phyloP scores from a whole-genome alignment of 2,888 invertebrate species.

The Drosophila antonietae region DNA sequence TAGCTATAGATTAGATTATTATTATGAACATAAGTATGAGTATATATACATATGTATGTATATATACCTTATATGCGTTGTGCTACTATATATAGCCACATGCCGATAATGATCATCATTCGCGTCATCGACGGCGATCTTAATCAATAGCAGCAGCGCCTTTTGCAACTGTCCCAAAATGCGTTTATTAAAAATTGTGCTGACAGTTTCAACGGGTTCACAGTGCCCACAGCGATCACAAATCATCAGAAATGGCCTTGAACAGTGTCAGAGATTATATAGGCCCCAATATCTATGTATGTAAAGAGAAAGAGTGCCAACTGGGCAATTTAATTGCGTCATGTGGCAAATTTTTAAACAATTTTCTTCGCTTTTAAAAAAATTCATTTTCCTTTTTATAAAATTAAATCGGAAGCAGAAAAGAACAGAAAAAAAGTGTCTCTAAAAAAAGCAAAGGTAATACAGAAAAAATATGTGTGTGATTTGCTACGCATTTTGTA shows the following conservation, averaged over 20 bases:
- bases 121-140: slow-evolving; percentile 41
- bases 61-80: neutral
- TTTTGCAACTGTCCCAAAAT: slow-evolving; percentile 61
- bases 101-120: slow-evolving; percentile 64
- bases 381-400: slow-evolving; percentile 21
- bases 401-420: slow-evolving; percentile 8
- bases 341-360: slow-evolving; percentile 25
- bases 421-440: neutral
- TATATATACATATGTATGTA: neutral
- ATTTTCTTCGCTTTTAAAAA: slow-evolving; percentile 1
- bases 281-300: slow-evolving; percentile 7
- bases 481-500: neutral
- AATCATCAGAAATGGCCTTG: slow-evolving; percentile 57
- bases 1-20: slow-evolving; percentile 49
- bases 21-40: slow-evolving; percentile 21
- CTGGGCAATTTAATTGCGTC: slow-evolving; percentile 55
- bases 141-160: slow-evolving; percentile 58
- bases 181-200: slow-evolving; percentile 63
- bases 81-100: slow-evolving; percentile 7
- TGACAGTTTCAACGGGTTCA: slow-evolving; percentile 57
- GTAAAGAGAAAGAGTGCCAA: slow-evolving; percentile 47
- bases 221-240: slow-evolving; percentile 25
- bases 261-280: slow-evolving; percentile 56
- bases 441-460: slow-evolving; percentile 6
- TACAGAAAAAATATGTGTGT: neutral